A percentile compares a stretch with the other conserved stretches of the same genome.
Conservation (phyloP, 1,140 invertebrate species). For the Asobara japonica region DNA sequence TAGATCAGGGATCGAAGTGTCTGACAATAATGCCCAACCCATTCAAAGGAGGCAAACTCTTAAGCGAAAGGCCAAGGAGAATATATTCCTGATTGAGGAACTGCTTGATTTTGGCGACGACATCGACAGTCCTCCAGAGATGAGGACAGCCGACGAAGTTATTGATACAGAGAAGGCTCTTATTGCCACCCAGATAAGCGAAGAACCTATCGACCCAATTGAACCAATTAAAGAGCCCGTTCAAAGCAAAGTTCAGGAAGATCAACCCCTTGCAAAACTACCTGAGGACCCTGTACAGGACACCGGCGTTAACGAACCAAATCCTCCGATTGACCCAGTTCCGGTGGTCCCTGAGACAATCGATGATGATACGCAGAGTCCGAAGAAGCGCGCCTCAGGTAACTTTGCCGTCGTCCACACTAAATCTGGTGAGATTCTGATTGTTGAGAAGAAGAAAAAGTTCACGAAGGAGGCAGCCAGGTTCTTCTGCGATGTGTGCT, state of each 20-base stretch:
- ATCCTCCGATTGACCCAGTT: not conserved
- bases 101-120: conserved; percentile 23
- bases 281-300: too few relatives aligned
- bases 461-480: conserved; percentile 60
- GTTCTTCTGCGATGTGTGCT: conserved; percentile 61
- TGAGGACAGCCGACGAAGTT: not conserved
- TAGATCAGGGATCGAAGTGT: conserved; percentile 15
- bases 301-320: not conserved
- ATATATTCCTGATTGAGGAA: conserved; percentile 28
- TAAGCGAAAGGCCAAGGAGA: conserved; percentile 38
- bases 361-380: conserved; percentile 43
- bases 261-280: too few relatives aligned
- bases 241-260: too few relatives aligned
- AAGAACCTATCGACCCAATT: not conserved
- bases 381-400: conserved; percentile 52
- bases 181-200: not conserved
- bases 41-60: conserved; percentile 29
- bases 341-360: not conserved
- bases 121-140: conserved; percentile 17
- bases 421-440: conserved; percentile 60
- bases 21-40: conserved; percentile 18
- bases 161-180: too few relatives aligned
- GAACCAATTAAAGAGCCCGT: too few relatives aligned
- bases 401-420: conserved; percentile 60
- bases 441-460: conserved; percentile 62